phyloP scores from a whole-genome alignment of 1,140 invertebrate genomes.

The Drosophila pseudoananassae region DNA sequence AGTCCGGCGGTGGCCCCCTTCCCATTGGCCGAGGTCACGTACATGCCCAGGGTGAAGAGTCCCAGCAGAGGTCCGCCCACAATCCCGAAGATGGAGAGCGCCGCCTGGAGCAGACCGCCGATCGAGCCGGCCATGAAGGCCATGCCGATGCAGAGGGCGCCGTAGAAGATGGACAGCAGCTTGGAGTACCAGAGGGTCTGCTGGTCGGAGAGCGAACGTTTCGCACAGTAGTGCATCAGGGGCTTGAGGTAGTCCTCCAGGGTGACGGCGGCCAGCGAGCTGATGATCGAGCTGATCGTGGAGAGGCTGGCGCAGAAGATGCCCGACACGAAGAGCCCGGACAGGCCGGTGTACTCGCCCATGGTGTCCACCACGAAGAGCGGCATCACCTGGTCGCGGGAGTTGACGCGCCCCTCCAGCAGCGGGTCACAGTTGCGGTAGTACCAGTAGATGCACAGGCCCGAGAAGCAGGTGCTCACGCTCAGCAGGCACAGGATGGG shows the following conservation, averaged over 20 bases:
- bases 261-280: conserved; percentile 93
- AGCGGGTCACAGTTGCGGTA: conserved; percentile 92
- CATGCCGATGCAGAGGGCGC: conserved; percentile 88
- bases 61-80: conserved; percentile 92
- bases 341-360: conserved; percentile 88
- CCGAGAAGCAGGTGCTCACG: conserved; percentile 90
- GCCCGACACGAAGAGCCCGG: conserved; percentile 92
- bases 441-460: conserved; percentile 91
- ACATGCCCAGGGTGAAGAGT: conserved; percentile 92
- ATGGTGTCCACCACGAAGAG: conserved; percentile 92
- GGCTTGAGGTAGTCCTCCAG: conserved; percentile 92
- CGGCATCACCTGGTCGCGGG: conserved; percentile 88
- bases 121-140: conserved; percentile 89
- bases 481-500: conserved; percentile 89
- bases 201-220: conserved; percentile 57
- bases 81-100: conserved; percentile 91
- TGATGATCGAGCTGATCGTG: conserved; percentile 92
- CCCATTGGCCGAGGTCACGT: conserved; percentile 87
- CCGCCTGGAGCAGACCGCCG: conserved; percentile 89
- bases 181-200: conserved; percentile 85
- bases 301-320: conserved; percentile 94
- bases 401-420: conserved; percentile 85
- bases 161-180: conserved; percentile 88
- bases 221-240: conserved; percentile 66
- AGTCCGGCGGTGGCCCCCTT: conserved; percentile 89